phyloP scores from a whole-genome alignment of 2,797 vertebrate genomes.

The Leucoraja ocellata region DNA sequence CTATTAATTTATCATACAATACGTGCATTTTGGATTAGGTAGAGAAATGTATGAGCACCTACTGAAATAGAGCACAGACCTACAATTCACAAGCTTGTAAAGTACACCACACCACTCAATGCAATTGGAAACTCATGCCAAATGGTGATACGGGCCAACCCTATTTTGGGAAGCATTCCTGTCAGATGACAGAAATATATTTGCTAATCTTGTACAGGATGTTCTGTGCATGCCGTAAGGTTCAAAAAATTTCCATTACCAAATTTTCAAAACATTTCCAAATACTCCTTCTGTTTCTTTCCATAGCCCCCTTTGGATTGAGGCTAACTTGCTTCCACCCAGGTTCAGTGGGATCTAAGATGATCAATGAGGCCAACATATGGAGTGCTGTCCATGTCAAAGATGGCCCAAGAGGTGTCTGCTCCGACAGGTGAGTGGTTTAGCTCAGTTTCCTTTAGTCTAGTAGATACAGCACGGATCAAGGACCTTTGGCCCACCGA shows the following conservation, averaged over 20 bases:
- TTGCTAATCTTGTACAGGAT: not conserved
- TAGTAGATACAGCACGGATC: too few species aligned
- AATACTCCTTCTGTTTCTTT: not conserved
- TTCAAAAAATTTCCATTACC: not conserved
- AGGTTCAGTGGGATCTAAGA: too few species aligned
- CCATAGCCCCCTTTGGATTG: too few species aligned
- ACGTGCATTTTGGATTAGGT: not conserved
- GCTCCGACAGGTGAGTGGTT: too few species aligned
- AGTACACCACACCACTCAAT: not conserved
- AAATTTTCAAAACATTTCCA: not conserved
- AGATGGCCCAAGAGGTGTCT: too few species aligned
- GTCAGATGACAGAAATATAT: not conserved
- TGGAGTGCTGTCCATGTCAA: too few species aligned
- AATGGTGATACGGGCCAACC: not conserved
- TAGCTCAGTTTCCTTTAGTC: too few species aligned
- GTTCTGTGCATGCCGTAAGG: not conserved
- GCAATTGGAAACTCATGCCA: not conserved
- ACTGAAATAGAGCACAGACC: not conserved
- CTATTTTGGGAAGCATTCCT: constrained; percentile 21
- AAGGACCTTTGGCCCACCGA: too few species aligned
- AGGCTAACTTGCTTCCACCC: too few species aligned
- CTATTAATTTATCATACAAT: not conserved
- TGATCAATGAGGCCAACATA: too few species aligned
- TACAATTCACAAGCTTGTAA: not conserved
- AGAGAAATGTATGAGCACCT: not conserved